Evolutionary conservation across 2,113 vertebrate species (phyloP), one percentile per base, ranked within the genome.

Genomic region (Stercorarius parasiticus): DNA sequence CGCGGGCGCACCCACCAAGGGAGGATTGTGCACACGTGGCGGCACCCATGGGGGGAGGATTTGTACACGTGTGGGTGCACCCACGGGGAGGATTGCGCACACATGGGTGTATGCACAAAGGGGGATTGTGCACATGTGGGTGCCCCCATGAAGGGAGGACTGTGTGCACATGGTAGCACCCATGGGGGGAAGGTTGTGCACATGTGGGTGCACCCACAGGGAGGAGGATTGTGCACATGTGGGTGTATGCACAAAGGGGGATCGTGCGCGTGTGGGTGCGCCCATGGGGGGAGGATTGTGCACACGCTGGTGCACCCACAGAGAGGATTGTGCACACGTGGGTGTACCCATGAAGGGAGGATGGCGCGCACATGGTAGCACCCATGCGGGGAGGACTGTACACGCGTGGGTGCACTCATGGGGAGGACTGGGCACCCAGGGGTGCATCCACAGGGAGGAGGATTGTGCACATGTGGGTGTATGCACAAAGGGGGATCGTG

Each of bases 91-190:
- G 38, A 38, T 5, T 15, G 36, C 4, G 27, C 53, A 45, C 45
- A 6, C 4, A 2, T 0, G 27, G 45, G 38, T 32, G 36, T 36
- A 58, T 16, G 14, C 40, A 53, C 1, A 5, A 43, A 25, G 10
- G 36, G 13, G 52, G 43, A 43, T 4, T 16, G 36, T 6, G 32
- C 53, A 45, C 45, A 5, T 4, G 2, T 1, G 27, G 38, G 53
- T 36, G 38, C 13, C 30, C 62, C 36, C 27, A 42, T 6, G 13
- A 18, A 55, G 50, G 50, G 50, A 52, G 50, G 50, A 26, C 26
- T 52, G 50, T 52, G 50, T n/a, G n/a, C 50, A 52, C 50, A 15
- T 7, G 4, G 25, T 7, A 15, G 29, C 53, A 55, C 29, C 10
- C 29, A 18, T 5, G 17, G 29, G 17, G 10, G 38, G 40, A 64